Evolutionary conservation across 2,113 vertebrate species (phyloP).

Genomic region (Potamarius usumacintae): DNA sequence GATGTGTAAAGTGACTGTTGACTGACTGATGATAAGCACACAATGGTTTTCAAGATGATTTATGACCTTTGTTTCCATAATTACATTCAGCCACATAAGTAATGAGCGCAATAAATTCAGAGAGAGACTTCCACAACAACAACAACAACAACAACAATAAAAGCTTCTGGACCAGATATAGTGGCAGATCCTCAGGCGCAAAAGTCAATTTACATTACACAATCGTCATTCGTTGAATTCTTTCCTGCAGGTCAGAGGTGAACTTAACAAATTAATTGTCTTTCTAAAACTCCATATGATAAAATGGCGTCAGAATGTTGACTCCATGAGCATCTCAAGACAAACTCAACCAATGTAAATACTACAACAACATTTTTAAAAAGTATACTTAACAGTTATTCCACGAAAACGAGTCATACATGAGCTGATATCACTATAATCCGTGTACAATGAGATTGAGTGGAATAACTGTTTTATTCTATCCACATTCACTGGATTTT

Average conservation of each 20-base stretch:
- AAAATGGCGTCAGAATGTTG: too few relatives aligned
- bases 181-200: neutral
- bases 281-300: too few relatives aligned
- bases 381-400: too few relatives aligned
- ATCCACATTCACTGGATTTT: too few relatives aligned
- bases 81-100: slow-evolving; percentile 76
- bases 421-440: too few relatives aligned
- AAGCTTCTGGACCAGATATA: neutral
- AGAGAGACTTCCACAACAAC: slow-evolving; percentile 19
- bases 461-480: too few relatives aligned
- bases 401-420: too few relatives aligned
- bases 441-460: too few relatives aligned
- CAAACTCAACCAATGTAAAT: too few relatives aligned
- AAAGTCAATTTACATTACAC: neutral
- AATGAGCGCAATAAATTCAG: slow-evolving; percentile 57
- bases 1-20: slow-evolving; percentile 45
- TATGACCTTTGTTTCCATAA: slow-evolving; percentile 73
- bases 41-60: slow-evolving; percentile 74
- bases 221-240: neutral
- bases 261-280: too few relatives aligned
- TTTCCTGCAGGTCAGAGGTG: neutral
- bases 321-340: too few relatives aligned
- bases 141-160: neutral
- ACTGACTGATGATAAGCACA: slow-evolving; percentile 66
- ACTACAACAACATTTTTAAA: too few relatives aligned